phyloP scores from a whole-genome alignment of 1,140 invertebrate genomes.

The Temnothorax curvispinosus region DNA sequence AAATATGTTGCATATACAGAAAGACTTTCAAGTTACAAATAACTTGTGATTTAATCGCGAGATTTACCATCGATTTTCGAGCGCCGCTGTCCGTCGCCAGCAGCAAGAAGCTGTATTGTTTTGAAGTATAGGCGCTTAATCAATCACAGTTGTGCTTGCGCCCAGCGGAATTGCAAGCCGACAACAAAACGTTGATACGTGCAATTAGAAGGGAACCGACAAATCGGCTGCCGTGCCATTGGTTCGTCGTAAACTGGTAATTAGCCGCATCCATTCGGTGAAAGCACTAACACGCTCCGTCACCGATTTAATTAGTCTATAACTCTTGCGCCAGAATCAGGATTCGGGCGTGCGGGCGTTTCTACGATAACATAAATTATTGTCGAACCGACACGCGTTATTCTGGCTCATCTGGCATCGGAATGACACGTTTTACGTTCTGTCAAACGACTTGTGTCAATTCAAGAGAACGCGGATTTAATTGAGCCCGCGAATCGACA shows the following conservation, averaged over 20 bases:
- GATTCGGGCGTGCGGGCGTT: conserved; percentile 17
- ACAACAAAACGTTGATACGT: conserved; percentile 66
- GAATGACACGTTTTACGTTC: conserved; percentile 50
- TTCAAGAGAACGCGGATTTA: conserved; percentile 37
- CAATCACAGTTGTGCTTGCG: conserved; percentile 36
- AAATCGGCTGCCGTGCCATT: conserved; percentile 70
- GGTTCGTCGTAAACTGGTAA: conserved; percentile 75
- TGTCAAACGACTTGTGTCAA: conserved; percentile 38
- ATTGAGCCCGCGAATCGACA: conserved; percentile 35
- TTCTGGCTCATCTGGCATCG: conserved; percentile 30
- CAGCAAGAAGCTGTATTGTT: neutral
- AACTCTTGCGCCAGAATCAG: conserved; percentile 66
- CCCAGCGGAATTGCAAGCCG: conserved; percentile 56
- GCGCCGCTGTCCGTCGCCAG: neutral
- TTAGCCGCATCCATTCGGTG: conserved; percentile 69
- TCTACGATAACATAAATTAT: conserved; percentile 72
- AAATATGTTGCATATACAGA: neutral
- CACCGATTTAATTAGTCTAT: conserved; percentile 78
- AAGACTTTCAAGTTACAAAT: neutral
- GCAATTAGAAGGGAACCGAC: conserved; percentile 70
- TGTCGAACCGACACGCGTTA: conserved; percentile 6
- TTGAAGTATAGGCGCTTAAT: neutral
- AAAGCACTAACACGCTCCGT: conserved; percentile 74
- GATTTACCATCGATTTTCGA: neutral
- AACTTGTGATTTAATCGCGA: neutral